Percentiles rank a stretch among this genome's conserved stretches.
Conservation (phyloP, 1,140 invertebrate species). For the Nymphalis io region DNA sequence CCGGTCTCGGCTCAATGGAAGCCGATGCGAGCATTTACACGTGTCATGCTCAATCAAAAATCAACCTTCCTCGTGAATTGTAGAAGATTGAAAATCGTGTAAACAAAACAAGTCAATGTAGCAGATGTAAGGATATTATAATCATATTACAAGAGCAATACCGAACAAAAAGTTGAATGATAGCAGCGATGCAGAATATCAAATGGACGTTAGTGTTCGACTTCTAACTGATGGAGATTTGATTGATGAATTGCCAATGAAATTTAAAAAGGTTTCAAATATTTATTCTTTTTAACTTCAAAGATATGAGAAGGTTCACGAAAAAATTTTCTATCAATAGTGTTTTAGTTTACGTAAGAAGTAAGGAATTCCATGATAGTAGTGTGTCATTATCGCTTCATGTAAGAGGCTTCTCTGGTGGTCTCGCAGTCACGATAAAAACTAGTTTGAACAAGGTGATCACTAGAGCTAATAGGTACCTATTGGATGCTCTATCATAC, state of each 20-base stretch:
- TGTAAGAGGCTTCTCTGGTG: constrained; percentile 31
- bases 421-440: constrained; percentile 27
- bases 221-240: constrained; percentile 36
- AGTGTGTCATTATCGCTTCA: constrained; percentile 14
- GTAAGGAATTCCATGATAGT: constrained; percentile 8
- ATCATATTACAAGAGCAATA: constrained; percentile 65
- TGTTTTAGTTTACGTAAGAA: constrained; percentile 2
- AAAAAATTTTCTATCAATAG: neutral
- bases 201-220: constrained; percentile 50
- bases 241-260: constrained; percentile 54
- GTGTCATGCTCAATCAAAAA: constrained; percentile 37
- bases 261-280: constrained; percentile 26
- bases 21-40: constrained; percentile 50
- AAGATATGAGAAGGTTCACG: neutral
- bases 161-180: constrained; percentile 65
- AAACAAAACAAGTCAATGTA: constrained; percentile 17
- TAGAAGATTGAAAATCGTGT: constrained; percentile 36
- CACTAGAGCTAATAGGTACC: constrained; percentile 12
- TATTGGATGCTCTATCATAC: neutral
- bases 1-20: constrained; percentile 70
- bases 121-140: constrained; percentile 65
- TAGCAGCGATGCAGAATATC: constrained; percentile 58
- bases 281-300: neutral
- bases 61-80: constrained; percentile 34
- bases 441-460: constrained; percentile 27